phyloP scores from a whole-genome alignment of 2,888 invertebrate species.

The Rugalucina vietnamica region DNA sequence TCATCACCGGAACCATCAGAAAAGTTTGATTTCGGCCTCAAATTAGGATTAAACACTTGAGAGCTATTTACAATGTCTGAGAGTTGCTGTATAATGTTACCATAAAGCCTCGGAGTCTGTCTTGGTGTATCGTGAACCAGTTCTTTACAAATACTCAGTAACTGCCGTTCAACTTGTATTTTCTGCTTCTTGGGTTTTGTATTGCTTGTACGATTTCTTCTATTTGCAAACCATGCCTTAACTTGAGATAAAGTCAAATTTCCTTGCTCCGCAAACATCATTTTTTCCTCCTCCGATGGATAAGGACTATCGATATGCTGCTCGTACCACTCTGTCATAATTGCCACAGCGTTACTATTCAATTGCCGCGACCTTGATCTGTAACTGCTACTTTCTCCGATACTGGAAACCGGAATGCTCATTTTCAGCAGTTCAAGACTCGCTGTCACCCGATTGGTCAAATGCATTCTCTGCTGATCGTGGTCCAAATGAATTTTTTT shows the following conservation, averaged over 20 bases:
- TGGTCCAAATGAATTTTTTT: constrained; percentile 65
- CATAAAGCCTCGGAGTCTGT: constrained; percentile 62
- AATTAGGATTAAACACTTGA: constrained; percentile 63
- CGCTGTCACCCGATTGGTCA: constrained; percentile 71
- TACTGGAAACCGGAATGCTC: constrained; percentile 59
- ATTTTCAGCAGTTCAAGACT: constrained; percentile 77
- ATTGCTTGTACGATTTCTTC: constrained; percentile 79
- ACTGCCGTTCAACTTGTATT: constrained; percentile 69
- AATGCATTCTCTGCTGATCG: constrained; percentile 75
- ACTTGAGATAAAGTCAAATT: constrained; percentile 75
- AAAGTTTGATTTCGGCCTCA: background rate
- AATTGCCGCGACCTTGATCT: constrained; percentile 72
- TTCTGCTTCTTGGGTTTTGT: constrained; percentile 79
- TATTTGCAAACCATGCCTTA: constrained; percentile 82
- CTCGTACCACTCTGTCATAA: constrained; percentile 78
- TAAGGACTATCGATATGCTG: constrained; percentile 78
- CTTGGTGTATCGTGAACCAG: constrained; percentile 47
- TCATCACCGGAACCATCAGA: constrained; percentile 58
- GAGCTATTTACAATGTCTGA: constrained; percentile 71
- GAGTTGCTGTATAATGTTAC: constrained; percentile 72
- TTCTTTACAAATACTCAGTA: constrained; percentile 71
- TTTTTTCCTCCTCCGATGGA: constrained; percentile 78
- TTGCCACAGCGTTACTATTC: constrained; percentile 69
- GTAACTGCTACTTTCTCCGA: constrained; percentile 34
- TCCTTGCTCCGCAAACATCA: constrained; percentile 73